Conservation (phyloP, 2,888 invertebrate species). For the Hermodice carunculata region DNA sequence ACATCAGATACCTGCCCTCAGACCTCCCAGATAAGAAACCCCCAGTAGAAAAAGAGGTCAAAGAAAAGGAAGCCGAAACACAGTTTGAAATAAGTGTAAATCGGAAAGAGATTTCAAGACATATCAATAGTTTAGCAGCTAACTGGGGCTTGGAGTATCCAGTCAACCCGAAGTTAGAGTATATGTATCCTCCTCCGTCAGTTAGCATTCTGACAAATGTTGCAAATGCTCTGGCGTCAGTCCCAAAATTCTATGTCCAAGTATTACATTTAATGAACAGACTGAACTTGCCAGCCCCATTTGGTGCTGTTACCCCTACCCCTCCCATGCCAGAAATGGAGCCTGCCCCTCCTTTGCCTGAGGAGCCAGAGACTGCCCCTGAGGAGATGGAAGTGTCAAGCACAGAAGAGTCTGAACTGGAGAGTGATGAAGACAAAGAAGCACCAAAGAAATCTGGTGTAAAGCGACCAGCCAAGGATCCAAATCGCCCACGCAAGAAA, state of each 20-base stretch:
- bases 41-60: neutral
- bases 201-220: conserved; percentile 83
- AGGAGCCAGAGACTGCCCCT: neutral
- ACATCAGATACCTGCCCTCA: conserved; percentile 45
- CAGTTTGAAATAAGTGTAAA: conserved; percentile 1
- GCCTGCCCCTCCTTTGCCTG: neutral
- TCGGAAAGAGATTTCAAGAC: conserved; percentile 16
- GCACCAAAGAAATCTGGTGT: conserved; percentile 65
- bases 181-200: conserved; percentile 85
- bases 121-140: conserved; percentile 36
- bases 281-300: conserved; percentile 91
- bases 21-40: neutral
- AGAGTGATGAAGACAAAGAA: conserved; percentile 74
- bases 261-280: conserved; percentile 93
- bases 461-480: conserved; percentile 35
- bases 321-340: conserved; percentile 30
- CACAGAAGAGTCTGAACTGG: conserved; percentile 77
- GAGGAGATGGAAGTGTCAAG: conserved; percentile 30
- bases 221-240: conserved; percentile 79
- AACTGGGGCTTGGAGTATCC: conserved; percentile 58
- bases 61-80: conserved; percentile 7
- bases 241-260: conserved; percentile 85
- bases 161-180: conserved; percentile 70
- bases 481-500: conserved; percentile 68
- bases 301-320: conserved; percentile 70